Base-by-base conservation (phyloP, 1,140 invertebrate species). In the Pseudobourletiella spinata region DNA sequence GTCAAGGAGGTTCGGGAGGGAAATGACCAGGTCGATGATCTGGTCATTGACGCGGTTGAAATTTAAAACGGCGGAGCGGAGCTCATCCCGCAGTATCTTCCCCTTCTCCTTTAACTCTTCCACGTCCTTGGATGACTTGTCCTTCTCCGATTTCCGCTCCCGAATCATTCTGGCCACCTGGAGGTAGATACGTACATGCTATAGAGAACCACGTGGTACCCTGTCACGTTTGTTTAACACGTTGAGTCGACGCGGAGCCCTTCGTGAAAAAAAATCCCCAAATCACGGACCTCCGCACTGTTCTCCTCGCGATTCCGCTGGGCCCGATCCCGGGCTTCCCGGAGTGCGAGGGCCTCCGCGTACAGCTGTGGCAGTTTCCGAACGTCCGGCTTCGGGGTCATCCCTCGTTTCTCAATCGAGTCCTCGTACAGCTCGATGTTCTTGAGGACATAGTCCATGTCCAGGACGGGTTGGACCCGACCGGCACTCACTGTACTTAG, bases 1-100 rank as follows among this genome's bases (percentile, higher is more conserved):
- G 74, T 88, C 82, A 22, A 88, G 67, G 55, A 71, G 65, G 71
- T 86, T 87, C 0, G 87, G 86, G 50, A 88, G 68, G 69, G 77
- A 78, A 42, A 88, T 74, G 0, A 83, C 76, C 54, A 74, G 73
- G 69, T 85, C 82, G 69, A 86, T 82, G 43, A 86, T 69, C 16
- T 79, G 71, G 78, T 82, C 42, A 86, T 71, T 58, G 71, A 76
- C 71, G 79, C 83, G 20, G 83, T 62, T 62, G 18, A 61, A 69
- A 18, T 59, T 22, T 6, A 8, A 16, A 15, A 15, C 56, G 8
- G 62, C 56, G 8, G 15, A 25, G 22, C 64, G 30, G 2, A 64
- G 66, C 61, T 86, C 82, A 24, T 83, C 77, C 68, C 81, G 81
- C 0, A 86, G 29, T 14, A 81, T 61, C 68, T 76, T 76, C 3